Percentiles rank a stretch among this genome's conserved stretches.
Conservation (phyloP, 2,113 vertebrate genomes). For the Lepus timidus region DNA sequence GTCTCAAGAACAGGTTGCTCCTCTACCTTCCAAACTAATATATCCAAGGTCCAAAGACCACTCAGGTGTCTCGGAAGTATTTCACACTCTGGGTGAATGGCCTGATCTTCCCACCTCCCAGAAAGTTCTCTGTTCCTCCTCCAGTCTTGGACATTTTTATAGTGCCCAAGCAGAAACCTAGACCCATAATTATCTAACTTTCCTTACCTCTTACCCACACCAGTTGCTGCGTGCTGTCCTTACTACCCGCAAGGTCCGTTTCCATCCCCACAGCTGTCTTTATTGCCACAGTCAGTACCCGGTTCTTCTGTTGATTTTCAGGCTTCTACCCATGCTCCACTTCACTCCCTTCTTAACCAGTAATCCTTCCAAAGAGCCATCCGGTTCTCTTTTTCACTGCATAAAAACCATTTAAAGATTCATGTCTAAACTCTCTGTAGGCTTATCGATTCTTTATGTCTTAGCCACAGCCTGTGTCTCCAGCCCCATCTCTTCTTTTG, state of each 20-base stretch:
- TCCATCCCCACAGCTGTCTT: neutral
- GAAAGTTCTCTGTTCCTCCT: neutral
- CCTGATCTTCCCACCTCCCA: neutral
- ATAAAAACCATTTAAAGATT: constrained; percentile 30
- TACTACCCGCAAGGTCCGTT: neutral
- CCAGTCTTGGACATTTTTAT: neutral
- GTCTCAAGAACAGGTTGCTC: neutral
- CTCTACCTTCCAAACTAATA: neutral
- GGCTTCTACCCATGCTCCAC: neutral
- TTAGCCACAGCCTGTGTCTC: neutral
- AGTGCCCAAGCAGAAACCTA: neutral
- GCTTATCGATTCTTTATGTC: neutral
- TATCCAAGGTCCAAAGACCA: neutral
- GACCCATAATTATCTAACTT: neutral
- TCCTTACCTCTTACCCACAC: constrained; percentile 3
- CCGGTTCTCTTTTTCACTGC: neutral
- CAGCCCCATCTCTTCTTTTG: neutral
- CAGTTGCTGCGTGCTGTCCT: neutral
- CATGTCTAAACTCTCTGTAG: neutral
- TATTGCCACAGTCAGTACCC: neutral
- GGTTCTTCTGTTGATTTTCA: neutral
- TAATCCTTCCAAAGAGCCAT: neutral
- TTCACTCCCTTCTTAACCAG: neutral
- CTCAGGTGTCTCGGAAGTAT: neutral
- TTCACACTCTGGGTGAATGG: neutral